These are phyloP conservation scores for Phainopepla nitens DNA, from an alignment of 2,113 vertebrate genomes.

Conservation along the genomic window DNA sequence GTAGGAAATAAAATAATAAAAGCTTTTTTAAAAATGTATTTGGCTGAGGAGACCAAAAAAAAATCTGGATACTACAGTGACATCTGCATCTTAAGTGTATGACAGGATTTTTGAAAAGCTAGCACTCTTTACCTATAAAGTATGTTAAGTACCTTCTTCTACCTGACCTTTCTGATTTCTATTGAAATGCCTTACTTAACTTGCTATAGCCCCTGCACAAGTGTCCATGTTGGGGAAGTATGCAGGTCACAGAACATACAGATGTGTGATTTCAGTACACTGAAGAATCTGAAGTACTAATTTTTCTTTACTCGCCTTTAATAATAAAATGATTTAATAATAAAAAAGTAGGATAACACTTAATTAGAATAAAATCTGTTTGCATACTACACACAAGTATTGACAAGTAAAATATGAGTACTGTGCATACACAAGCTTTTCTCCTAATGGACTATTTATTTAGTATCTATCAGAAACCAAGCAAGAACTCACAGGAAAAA, in stretches of 20 bases:
- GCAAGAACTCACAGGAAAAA: neutral
- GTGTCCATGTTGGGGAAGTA: neutral
- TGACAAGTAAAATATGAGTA: neutral
- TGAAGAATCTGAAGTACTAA: neutral
- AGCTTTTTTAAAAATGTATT: neutral
- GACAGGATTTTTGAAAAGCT: neutral
- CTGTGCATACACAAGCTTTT: neutral
- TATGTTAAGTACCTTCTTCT: neutral
- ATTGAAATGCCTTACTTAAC: neutral
- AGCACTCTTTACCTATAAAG: neutral
- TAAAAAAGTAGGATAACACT: neutral
- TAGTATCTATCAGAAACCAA: neutral
- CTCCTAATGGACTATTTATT: neutral
- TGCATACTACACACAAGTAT: neutral
- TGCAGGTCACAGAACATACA: neutral
- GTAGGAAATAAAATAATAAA: neutral
- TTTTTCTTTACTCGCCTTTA: neutral
- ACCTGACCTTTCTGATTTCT: neutral
- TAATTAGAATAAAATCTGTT: neutral
- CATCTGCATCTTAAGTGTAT: neutral
- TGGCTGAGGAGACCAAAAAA: neutral
- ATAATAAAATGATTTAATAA: neutral
- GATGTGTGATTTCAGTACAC: neutral
- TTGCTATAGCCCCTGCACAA: neutral
- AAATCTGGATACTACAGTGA: neutral